Evolutionary conservation across 2,113 vertebrate species (phyloP), one percentile per base, ranked within the genome.

Genomic region (Dipodomys spectabilis): DNA sequence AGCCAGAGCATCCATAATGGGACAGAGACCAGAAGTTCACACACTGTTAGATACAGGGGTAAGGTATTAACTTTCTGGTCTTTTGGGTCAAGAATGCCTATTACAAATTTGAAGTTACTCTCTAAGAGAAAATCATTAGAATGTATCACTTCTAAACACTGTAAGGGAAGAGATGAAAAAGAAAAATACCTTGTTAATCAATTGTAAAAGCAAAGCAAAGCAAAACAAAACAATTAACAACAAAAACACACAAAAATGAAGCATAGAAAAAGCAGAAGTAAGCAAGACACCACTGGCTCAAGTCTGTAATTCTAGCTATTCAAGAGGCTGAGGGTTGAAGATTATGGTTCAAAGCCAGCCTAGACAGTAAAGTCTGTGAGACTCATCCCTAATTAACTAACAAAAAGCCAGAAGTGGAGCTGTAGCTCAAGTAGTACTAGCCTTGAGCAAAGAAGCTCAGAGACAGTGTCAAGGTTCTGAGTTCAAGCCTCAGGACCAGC

Each of bases 111-210:
- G 57, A 68, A 90, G 12, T 18, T 68, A 60, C 92, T 75, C 73
- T 73, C 69, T 16, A 12, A 96, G n/a, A 90, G 27, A 53, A 96
- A 93, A 53, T 28, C 92, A 86, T 65, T 25, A 60, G 60, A 86
- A 4, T 57, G 1, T 32, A 80, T 67, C 45, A 84, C 62, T 77
- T 81, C n/a, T 4, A 90, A 90, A 27, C 27, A 7, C n/a, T 4
- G 39, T 68, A 10, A 15, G 22, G 5, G n/a, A 11, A 53, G 67
- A 6, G 67, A 4, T 39, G 35, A 32, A n/a, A 39, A 19, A 2
- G 12, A 19, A 6, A 72, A 35, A 67, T 25, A 12, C 28, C 16
- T 11, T 82, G 19, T 68, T 69, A 67, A 75, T 88, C 39, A 67
- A 83, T 49, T 12, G 12, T 49, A 95, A 95, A 88, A 32, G 44